Conservation (phyloP, 1,140 invertebrate genomes). For the Hetaerina americana region DNA sequence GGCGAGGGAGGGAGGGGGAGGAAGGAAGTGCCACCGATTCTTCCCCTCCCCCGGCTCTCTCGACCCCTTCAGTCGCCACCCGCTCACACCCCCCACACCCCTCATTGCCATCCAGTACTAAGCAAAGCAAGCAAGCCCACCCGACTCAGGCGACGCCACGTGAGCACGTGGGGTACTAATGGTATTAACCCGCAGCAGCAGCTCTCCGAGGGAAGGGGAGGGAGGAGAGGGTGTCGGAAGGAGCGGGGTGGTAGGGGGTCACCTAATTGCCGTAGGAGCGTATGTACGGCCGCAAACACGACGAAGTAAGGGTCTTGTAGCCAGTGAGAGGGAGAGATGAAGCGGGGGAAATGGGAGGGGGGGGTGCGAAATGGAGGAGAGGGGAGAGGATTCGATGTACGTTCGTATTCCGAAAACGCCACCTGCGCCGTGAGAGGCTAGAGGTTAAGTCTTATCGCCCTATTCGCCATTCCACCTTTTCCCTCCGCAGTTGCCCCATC, state of each 20-base stretch:
- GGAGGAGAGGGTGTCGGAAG: too few species aligned
- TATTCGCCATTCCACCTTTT: too few species aligned
- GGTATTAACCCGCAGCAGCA: background rate
- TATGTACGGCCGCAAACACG: background rate
- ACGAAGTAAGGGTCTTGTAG: background rate
- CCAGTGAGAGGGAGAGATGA: background rate
- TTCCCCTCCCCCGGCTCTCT: too few species aligned
- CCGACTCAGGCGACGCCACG: background rate
- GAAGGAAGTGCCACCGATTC: too few species aligned
- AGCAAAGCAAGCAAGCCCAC: too few species aligned
- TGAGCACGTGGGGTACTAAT: background rate
- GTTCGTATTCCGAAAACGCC: background rate
- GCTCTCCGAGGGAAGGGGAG: too few species aligned
- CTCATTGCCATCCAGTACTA: too few species aligned
- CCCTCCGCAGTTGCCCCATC: background rate
- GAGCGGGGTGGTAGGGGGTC: too few species aligned
- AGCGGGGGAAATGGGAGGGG: background rate
- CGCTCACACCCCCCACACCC: too few species aligned
- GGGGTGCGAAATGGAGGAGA: background rate
- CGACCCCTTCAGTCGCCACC: too few species aligned
- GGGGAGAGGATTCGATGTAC: background rate
- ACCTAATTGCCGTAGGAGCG: background rate
- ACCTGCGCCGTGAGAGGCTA: background rate
- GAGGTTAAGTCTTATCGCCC: background rate
- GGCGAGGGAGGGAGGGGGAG: too few species aligned